Base-by-base conservation (phyloP, 2,888 invertebrate genomes). In the Thyatira batis region DNA sequence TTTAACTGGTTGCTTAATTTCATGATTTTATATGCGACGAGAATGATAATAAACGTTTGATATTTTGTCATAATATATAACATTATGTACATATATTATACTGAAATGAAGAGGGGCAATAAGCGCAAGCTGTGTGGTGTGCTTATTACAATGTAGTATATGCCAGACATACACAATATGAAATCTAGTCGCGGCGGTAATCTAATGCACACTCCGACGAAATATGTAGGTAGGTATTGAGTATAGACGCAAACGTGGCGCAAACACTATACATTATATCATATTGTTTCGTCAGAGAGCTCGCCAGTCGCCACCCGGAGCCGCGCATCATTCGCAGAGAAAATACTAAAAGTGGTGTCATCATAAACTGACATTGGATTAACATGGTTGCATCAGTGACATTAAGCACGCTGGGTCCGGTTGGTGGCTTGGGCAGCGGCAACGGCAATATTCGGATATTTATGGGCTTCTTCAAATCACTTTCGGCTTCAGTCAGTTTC, bases 401-500 rank as follows among this genome's bases (percentile, higher is more conserved):
- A 75, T 76, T 70, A 72, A 73, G 60, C 52, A 61, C 54, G 53
- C 27, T 17, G 27, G 48, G 27, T 27, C 48, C 44, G 67, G 69
- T 60, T 80, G 76, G 76, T 78, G 78, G 77, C 72, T 72, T 66
- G 65, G 60, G 58, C 53, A 45, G 52, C 52, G 61, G 57, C 50
- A 53, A 55, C 58, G 55, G 51, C 39, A 58, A 75, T 79, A 80
- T 79, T 80, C 76, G 60, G 71, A 74, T 78, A 78, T 81, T 82
- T 82, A 80, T 80, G 74, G 75, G 69, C 62, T 66, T 81, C 80
- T 80, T 81, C 78, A 67, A 65, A 65, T 78, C 77, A 84, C 82
- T 87, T 85, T 89, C 83, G 82, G 82, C 77, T 73, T 79, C 74
- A 68, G 78, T 78, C 81, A 82, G 84, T 90, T 89, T 90, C 89